These are phyloP conservation scores for Cervus canadensis DNA, from an alignment of 2,113 vertebrate genomes.

Conservation along the genomic window DNA sequence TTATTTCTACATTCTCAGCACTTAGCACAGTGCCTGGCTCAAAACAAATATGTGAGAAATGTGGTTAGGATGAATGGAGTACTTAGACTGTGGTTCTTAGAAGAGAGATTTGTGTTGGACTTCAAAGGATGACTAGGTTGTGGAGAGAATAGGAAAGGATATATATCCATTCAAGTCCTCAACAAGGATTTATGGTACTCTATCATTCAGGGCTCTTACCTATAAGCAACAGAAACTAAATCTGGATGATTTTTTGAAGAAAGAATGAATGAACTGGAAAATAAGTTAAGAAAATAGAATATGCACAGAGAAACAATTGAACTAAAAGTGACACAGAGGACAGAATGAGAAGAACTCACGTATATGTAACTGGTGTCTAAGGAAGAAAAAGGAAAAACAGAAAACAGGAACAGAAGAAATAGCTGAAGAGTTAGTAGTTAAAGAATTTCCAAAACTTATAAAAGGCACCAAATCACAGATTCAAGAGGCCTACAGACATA, in stretches of 20 bases:
- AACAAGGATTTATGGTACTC: neutral
- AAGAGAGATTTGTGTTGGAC: neutral
- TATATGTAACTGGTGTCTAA: neutral
- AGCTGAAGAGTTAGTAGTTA: conserved; percentile 1
- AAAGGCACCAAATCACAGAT: neutral
- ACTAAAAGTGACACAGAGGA: neutral
- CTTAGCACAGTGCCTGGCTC: neutral
- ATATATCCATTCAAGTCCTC: neutral
- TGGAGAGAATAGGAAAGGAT: neutral
- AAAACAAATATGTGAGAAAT: neutral
- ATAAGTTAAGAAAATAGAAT: neutral
- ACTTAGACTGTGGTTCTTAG: neutral
- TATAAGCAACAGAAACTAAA: conserved; percentile 9
- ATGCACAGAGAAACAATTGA: neutral
- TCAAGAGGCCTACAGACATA: neutral
- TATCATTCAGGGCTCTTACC: neutral
- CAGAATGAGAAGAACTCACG: neutral
- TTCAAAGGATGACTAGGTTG: neutral
- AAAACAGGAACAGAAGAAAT: neutral
- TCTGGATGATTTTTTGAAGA: neutral
- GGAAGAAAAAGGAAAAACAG: neutral
- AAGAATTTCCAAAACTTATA: neutral
- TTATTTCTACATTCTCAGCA: neutral
- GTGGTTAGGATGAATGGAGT: neutral
- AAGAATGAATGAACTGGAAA: neutral